phyloP scores from a whole-genome alignment of 2,113 vertebrate species.

The Corapipo altera region DNA sequence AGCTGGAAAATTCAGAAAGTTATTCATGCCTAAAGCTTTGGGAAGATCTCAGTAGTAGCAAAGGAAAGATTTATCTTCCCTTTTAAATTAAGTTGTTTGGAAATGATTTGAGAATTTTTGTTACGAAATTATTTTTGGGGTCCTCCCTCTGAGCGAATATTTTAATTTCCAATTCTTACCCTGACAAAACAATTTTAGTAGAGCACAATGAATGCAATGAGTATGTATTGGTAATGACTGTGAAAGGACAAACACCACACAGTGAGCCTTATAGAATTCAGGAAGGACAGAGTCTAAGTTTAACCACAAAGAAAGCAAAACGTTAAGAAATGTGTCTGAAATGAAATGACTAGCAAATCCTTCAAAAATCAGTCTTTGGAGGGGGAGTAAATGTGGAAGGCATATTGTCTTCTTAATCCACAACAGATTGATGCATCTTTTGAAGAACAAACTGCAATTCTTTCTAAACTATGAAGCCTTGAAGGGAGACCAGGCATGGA shows the following conservation, averaged over 20 bases:
- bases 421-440: slow-evolving; percentile 2
- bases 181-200: neutral
- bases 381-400: slow-evolving; percentile 25
- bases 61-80: neutral
- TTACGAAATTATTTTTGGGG: neutral
- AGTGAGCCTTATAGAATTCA: neutral
- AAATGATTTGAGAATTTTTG: neutral
- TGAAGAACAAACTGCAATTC: slow-evolving; percentile 32
- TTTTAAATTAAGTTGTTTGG: neutral
- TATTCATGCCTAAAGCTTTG: neutral
- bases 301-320: slow-evolving; percentile 12
- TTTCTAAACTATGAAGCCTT: neutral
- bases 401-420: slow-evolving; percentile 35
- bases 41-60: neutral
- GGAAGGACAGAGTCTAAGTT: neutral
- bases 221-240: neutral
- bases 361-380: neutral
- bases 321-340: slow-evolving; percentile 28
- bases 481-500: neutral
- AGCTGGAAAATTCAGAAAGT: neutral
- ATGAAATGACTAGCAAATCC: slow-evolving; percentile 19
- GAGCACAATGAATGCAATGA: neutral
- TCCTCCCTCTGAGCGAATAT: neutral
- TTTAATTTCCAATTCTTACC: neutral
- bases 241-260: neutral